Conservation (phyloP, 2,113 vertebrate species). For the Okapia johnstoni region DNA sequence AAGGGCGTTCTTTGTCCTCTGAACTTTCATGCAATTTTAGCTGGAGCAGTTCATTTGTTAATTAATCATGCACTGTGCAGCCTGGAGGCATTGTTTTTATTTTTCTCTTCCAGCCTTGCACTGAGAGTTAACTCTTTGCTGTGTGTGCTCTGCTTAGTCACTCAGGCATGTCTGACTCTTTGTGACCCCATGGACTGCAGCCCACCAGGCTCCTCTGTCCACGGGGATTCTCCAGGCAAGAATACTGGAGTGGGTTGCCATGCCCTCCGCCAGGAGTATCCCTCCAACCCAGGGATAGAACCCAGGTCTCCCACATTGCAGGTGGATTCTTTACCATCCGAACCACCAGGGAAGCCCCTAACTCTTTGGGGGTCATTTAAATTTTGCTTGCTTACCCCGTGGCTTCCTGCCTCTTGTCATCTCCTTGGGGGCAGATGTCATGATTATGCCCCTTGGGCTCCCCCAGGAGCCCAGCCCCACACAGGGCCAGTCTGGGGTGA, state of each 20-base stretch:
- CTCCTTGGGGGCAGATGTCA: not conserved
- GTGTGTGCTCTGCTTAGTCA: not conserved
- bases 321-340: rapidly evolving
- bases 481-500: rapidly evolving
- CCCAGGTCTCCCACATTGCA: not conserved
- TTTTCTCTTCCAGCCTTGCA: not conserved
- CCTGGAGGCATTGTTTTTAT: not conserved
- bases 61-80: not conserved
- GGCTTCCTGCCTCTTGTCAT: not conserved
- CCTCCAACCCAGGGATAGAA: not conserved
- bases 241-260: not conserved
- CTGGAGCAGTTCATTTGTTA: not conserved
- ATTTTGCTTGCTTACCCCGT: not conserved
- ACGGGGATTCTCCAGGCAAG: not conserved
- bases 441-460: no score
- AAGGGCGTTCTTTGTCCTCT: not conserved
- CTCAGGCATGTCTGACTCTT: not conserved
- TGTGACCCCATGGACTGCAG: not conserved
- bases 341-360: not conserved
- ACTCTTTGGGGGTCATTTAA: not conserved
- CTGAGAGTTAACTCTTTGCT: not conserved
- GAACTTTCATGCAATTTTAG: not conserved
- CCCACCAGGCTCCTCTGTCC: not conserved
- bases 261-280: not conserved
- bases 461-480: not conserved